phyloP scores from a whole-genome alignment of 2,113 vertebrate species.

The Marmota monax region DNA sequence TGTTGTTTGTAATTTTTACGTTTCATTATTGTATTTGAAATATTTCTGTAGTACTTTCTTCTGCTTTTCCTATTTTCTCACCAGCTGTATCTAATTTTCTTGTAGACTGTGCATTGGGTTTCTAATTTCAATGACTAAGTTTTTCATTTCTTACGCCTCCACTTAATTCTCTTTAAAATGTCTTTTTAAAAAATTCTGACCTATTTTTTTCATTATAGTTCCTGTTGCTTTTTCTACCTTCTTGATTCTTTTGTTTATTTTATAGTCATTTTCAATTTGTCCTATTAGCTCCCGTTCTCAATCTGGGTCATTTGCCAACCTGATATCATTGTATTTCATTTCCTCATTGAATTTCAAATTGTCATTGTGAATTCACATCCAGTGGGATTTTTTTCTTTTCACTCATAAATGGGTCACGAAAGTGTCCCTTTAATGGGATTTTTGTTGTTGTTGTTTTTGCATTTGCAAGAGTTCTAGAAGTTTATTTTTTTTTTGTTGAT shows the following conservation, averaged over 20 bases:
- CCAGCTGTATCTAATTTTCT: neutral
- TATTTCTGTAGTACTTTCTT: neutral
- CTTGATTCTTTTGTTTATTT: neutral
- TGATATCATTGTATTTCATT: neutral
- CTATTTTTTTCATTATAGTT: neutral
- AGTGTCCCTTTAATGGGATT: neutral
- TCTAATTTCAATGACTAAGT: neutral
- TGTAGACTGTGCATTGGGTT: neutral
- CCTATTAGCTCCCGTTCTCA: neutral
- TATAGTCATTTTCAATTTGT: neutral
- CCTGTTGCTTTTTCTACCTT: neutral
- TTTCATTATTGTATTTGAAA: neutral
- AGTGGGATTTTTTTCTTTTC: neutral
- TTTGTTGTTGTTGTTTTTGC: neutral
- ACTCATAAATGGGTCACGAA: neutral
- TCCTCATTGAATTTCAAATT: neutral
- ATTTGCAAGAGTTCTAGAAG: neutral
- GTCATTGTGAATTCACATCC: neutral
- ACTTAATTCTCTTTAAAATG: neutral
- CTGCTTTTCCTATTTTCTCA: neutral
- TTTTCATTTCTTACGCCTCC: conserved; percentile 24
- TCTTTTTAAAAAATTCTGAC: neutral
- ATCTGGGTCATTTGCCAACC: neutral
- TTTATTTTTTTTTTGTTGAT: neutral
- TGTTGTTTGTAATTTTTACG: neutral